Evolutionary conservation across 2,797 vertebrate genomes (phyloP), one percentile per base, ranked within the genome.

Genomic region (Neoniphon sammara): DNA sequence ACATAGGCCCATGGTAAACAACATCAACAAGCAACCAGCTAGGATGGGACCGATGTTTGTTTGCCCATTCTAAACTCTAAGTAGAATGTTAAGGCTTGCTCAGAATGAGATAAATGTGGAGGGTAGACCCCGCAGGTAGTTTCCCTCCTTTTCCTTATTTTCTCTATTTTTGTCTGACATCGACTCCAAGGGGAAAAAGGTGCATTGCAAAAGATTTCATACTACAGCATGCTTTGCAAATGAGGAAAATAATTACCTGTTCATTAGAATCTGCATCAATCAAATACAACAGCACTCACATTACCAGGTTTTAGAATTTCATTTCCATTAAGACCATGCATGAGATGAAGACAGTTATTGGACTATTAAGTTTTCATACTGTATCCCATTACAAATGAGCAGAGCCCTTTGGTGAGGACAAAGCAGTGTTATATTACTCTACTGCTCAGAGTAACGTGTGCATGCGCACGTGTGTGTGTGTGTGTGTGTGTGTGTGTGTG

Each of bases 1-100:
- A 91, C 85, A 92, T 82, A 91, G 72, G 73, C 56, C 66, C 69
- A 56, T 20, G 66, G 82, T 87, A 78, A 89, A 82, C 85, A 87
- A 83, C 77, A 69, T 67, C 80, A 72, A 78, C 75, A 44, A 70
- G 58, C 46, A 62, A 60, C 63, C 18, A 39, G 11, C 25, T 11
- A 30, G n/a, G 18, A 80, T 31, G 15, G 30, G 42, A 66, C 73
- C 53, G 55, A 25, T 9, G 0, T 25, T 36, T 44, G n/a, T 25
- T 67, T 59, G 18, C 15, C 55, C 56, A 56, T 42, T 60, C n/a
- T 17, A 17, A 57, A 57, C 23, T 0, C 0, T 5, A 11, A 6
- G 11, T 2, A 25, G 47, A 70, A 46, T 31, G 56, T 1, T 5
- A 4, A 47, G 46, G 18, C 46, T 18, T 17, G 18, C 18, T 47